Percentiles rank a stretch among this genome's conserved stretches.
Evolutionary conservation across 2,888 invertebrate species (phyloP).

Genomic region (Rhogogaster chlorosoma): DNA sequence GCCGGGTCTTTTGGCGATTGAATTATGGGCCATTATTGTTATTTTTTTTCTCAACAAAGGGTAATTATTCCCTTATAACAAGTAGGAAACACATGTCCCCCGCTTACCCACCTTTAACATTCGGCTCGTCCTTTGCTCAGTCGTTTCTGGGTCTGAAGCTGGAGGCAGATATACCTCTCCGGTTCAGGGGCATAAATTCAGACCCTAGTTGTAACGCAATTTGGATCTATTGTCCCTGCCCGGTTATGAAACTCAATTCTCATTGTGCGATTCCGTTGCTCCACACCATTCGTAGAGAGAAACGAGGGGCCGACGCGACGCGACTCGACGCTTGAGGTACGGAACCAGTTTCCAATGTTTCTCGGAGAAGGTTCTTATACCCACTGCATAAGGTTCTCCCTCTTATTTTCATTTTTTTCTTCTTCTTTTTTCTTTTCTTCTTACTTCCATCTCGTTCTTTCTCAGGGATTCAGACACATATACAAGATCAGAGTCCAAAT

Average conservation of each 20-base stretch:
- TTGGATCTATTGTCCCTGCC: slow-evolving; percentile 70
- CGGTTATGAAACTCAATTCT: slow-evolving; percentile 55
- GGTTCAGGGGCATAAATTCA: slow-evolving; percentile 64
- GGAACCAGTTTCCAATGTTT: slow-evolving; percentile 46
- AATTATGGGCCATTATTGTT: slow-evolving; percentile 44
- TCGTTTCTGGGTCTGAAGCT: slow-evolving; percentile 79
- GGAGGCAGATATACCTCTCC: slow-evolving; percentile 55
- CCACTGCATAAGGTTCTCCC: slow-evolving; percentile 4
- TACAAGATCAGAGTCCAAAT: background rate
- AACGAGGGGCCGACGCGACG: background rate
- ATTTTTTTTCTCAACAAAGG: slow-evolving; percentile 54
- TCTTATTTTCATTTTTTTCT: background rate
- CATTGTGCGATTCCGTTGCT: slow-evolving; percentile 44
- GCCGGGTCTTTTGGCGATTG: slow-evolving; percentile 21
- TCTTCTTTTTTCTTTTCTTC: background rate
- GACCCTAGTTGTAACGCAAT: slow-evolving; percentile 74
- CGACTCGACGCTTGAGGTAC: background rate
- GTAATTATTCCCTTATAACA: slow-evolving; percentile 69
- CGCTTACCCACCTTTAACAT: slow-evolving; percentile 79
- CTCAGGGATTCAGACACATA: background rate
- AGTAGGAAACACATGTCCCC: slow-evolving; percentile 73
- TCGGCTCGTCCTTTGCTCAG: slow-evolving; percentile 55
- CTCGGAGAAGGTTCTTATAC: slow-evolving; percentile 25
- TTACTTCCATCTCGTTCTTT: slow-evolving; percentile 4
- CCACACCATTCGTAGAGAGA: background rate